Evolutionary conservation across 2,113 vertebrate species (phyloP).

Genomic region (Takifugu flavidus): DNA sequence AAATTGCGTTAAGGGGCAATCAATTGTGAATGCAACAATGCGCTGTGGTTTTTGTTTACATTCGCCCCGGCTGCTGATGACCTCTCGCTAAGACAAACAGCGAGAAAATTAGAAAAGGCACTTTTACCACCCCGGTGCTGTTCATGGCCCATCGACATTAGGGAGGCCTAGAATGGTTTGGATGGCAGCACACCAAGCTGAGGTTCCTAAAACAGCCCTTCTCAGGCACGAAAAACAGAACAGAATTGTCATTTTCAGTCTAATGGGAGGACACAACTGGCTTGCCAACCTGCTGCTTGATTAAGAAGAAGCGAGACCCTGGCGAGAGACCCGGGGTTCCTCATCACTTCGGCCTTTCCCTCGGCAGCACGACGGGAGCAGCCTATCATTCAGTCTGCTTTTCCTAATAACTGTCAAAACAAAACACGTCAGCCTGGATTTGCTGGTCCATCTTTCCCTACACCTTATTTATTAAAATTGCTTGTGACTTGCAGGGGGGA

Average conservation of each 20-base stretch:
- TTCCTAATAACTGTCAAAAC: conserved; percentile 39
- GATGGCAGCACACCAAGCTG: neutral
- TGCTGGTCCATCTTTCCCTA: conserved; percentile 8
- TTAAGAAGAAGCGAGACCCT: conserved; percentile 54
- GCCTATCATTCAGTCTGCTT: conserved; percentile 13
- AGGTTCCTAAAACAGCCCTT: conserved; percentile 6
- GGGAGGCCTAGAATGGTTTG: conserved; percentile 36
- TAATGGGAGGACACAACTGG: conserved; percentile 54
- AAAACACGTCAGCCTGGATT: conserved; percentile 35
- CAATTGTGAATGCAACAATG: conserved; percentile 13
- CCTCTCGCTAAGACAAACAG: conserved; percentile 1
- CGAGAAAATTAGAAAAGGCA: neutral
- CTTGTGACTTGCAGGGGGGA: conserved; percentile 28
- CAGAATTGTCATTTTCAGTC: conserved; percentile 43
- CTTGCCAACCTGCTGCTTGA: conserved; percentile 62
- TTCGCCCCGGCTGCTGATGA: conserved; percentile 8
- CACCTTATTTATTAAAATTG: conserved; percentile 31
- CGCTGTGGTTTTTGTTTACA: conserved; percentile 15
- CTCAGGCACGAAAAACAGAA: neutral
- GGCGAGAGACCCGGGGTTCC: conserved; percentile 31
- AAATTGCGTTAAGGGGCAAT: conserved; percentile 25
- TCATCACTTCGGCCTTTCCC: conserved; percentile 33
- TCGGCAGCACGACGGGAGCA: conserved; percentile 5
- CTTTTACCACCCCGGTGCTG: conserved; percentile 2
- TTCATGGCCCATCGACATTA: conserved; percentile 21